Evolutionary conservation across 2,888 invertebrate genomes (phyloP).

Genomic region (Erannis defoliaria): DNA sequence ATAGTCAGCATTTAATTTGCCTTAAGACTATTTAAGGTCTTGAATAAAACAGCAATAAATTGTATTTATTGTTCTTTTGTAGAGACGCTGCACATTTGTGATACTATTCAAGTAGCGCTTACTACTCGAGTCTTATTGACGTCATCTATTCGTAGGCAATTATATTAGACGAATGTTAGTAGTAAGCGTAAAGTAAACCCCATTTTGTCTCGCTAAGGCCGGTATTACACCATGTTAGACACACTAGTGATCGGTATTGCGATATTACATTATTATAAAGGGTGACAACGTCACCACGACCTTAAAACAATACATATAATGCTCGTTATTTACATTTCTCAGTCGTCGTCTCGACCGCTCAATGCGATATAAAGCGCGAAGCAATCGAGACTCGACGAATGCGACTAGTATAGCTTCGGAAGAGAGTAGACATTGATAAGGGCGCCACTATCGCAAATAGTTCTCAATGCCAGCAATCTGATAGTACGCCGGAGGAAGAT

Average conservation of each 20-base stretch:
- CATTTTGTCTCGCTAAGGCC: slow-evolving; percentile 63
- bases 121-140: slow-evolving; percentile 78
- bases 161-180: slow-evolving; percentile 82
- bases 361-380: neutral
- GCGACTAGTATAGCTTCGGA: neutral
- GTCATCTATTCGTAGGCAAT: slow-evolving; percentile 81
- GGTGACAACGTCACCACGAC: slow-evolving; percentile 10
- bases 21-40: slow-evolving; percentile 77
- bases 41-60: slow-evolving; percentile 82
- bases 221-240: slow-evolving; percentile 48
- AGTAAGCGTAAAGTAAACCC: slow-evolving; percentile 78
- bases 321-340: neutral
- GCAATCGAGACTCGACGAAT: neutral
- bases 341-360: too few relatives aligned
- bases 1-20: slow-evolving; percentile 76
- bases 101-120: slow-evolving; percentile 80
- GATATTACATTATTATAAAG: slow-evolving; percentile 31
- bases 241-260: slow-evolving; percentile 41
- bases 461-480: too few relatives aligned
- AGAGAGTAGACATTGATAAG: too few relatives aligned
- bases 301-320: neutral
- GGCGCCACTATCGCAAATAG: too few relatives aligned
- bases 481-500: too few relatives aligned
- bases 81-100: slow-evolving; percentile 80
- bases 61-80: slow-evolving; percentile 71